phyloP scores from a whole-genome alignment of 2,113 vertebrate genomes.

The Cranoglanis bouderius region DNA sequence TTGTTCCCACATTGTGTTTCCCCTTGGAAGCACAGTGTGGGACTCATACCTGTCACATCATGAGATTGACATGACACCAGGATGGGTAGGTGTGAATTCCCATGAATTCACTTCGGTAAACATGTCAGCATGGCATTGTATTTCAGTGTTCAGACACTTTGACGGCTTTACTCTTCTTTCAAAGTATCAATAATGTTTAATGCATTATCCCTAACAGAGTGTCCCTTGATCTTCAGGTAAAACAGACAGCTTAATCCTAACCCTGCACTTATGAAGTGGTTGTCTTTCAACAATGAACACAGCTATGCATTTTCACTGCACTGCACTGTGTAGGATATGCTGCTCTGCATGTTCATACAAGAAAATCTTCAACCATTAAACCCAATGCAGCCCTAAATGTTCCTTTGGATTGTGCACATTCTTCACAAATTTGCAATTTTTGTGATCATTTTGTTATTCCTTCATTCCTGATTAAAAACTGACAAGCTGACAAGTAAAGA shows the following conservation, averaged over 20 bases:
- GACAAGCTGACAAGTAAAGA: too few relatives aligned
- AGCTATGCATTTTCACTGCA: neutral
- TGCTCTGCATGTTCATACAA: neutral
- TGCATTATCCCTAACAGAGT: neutral
- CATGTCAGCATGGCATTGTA: neutral
- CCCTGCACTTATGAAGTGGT: neutral
- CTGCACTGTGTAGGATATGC: neutral
- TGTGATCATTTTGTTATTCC: neutral
- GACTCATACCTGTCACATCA: neutral
- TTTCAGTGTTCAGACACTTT: neutral
- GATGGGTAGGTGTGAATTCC: neutral
- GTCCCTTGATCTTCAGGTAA: neutral
- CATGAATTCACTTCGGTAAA: neutral
- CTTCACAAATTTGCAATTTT: neutral
- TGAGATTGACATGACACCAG: neutral
- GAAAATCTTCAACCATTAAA: neutral
- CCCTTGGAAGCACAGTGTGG: neutral
- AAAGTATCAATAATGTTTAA: neutral
- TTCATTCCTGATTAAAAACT: neutral
- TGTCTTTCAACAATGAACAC: neutral
- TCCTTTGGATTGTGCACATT: neutral
- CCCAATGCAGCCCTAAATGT: neutral
- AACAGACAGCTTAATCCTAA: neutral
- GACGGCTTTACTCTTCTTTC: neutral
- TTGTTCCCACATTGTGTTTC: too few relatives aligned